phyloP scores from a whole-genome alignment of 2,113 vertebrate genomes.

The Megaceryle torquata region DNA sequence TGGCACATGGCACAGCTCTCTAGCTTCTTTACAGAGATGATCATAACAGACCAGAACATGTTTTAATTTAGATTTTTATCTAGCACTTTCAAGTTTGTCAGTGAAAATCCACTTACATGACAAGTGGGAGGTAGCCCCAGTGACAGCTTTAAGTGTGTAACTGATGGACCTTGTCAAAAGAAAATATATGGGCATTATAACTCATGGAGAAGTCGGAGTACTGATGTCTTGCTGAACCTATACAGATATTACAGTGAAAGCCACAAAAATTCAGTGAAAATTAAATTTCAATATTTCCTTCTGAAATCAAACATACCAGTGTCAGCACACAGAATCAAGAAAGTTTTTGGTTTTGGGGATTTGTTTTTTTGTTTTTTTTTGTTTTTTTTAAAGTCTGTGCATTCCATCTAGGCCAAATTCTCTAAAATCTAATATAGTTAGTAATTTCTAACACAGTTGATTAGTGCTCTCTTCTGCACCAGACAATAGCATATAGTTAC shows the following conservation, averaged over 20 bases:
- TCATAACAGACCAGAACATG: not conserved
- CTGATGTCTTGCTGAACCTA: not conserved
- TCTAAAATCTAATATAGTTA: not conserved
- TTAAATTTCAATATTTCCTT: not conserved
- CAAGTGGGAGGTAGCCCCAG: not conserved
- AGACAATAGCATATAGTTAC: not conserved
- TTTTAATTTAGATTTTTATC: not conserved
- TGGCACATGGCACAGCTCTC: not conserved
- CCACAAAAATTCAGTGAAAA: not conserved
- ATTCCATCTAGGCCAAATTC: not conserved
- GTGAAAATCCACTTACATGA: not conserved
- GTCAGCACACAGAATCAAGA: not conserved
- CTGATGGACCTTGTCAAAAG: not conserved
- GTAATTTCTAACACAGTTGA: not conserved
- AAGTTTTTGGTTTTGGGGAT: not conserved
- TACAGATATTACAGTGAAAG: not conserved
- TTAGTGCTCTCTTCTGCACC: not conserved
- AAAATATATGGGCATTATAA: rapidly evolving
- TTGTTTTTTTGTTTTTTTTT: not conserved
- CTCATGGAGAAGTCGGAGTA: not conserved
- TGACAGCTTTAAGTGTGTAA: not conserved
- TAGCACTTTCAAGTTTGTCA: not conserved
- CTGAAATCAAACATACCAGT: not conserved
- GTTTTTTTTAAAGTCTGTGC: not conserved
- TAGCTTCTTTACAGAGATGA: not conserved